Evolutionary conservation across 1,140 invertebrate genomes (phyloP).

Genomic region (Pseudoatta argentina): DNA sequence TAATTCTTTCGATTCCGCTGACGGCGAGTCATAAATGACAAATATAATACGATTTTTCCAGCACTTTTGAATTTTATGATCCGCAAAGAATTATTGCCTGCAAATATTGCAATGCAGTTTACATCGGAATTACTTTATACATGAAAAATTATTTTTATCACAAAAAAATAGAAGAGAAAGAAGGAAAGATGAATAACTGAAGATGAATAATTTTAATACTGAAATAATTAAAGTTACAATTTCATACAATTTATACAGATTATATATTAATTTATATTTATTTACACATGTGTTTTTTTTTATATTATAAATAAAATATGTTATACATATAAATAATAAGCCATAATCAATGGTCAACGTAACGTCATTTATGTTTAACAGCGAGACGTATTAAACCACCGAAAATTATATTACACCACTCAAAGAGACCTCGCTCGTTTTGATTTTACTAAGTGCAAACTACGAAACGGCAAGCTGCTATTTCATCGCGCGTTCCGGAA

Average conservation of each 20-base stretch:
- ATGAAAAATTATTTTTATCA: constrained; percentile 35
- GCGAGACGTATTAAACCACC: constrained; percentile 32
- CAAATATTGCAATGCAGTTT: constrained; percentile 19
- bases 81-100: constrained; percentile 38
- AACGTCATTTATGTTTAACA: constrained; percentile 41
- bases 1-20: constrained; percentile 62
- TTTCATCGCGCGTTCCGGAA: constrained; percentile 60
- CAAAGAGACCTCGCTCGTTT: constrained; percentile 44
- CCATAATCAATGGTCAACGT: constrained; percentile 25
- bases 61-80: constrained; percentile 58
- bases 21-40: constrained; percentile 63
- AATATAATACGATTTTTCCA: constrained; percentile 64
- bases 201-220: neutral
- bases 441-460: constrained; percentile 59
- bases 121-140: constrained; percentile 37
- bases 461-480: constrained; percentile 42
- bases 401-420: constrained; percentile 41
- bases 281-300: constrained; percentile 9
- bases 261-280: neutral
- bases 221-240: constrained; percentile 32
- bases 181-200: neutral
- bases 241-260: neutral
- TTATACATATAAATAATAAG: constrained; percentile 31
- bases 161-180: neutral
- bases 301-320: neutral